Conservation (phyloP, 35 echinoderm and acorn worm genomes). For the Patiria miniata region DNA sequence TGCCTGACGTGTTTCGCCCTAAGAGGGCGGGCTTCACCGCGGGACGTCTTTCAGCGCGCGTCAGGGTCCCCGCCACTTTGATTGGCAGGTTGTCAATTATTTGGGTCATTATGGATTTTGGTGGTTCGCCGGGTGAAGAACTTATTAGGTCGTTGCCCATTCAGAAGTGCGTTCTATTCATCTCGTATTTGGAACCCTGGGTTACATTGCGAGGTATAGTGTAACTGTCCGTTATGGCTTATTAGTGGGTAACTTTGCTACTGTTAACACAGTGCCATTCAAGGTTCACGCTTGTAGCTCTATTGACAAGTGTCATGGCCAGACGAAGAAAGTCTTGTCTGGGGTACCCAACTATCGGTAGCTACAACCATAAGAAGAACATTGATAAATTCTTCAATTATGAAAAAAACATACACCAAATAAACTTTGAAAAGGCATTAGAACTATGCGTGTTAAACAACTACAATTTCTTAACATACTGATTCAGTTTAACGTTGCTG, state of each 20-base stretch:
- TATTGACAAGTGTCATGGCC: conserved; percentile 16
- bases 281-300: conserved; percentile 1
- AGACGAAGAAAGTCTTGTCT: too few relatives aligned
- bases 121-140: not conserved
- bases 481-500: too few relatives aligned
- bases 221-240: conserved; percentile 9
- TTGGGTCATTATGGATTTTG: conserved; percentile 4
- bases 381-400: too few relatives aligned
- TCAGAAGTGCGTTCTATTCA: not conserved
- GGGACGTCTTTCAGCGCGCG: conserved; percentile 22
- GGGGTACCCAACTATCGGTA: too few relatives aligned
- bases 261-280: not conserved
- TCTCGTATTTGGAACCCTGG: not conserved
- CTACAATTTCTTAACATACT: too few relatives aligned
- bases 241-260: conserved; percentile 14
- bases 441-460: too few relatives aligned
- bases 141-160: conserved; percentile 18
- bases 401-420: too few relatives aligned
- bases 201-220: not conserved
- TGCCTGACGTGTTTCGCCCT: conserved; percentile 13
- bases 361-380: too few relatives aligned
- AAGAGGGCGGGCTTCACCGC: conserved; percentile 25
- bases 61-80: not conserved
- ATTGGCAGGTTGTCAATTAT: conserved; percentile 22
- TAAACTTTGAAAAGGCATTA: too few relatives aligned